Percentiles rank a stretch among this genome's conserved stretches.
phyloP scores from a whole-genome alignment of 2,113 vertebrate genomes.

The Pteropus alecto region DNA sequence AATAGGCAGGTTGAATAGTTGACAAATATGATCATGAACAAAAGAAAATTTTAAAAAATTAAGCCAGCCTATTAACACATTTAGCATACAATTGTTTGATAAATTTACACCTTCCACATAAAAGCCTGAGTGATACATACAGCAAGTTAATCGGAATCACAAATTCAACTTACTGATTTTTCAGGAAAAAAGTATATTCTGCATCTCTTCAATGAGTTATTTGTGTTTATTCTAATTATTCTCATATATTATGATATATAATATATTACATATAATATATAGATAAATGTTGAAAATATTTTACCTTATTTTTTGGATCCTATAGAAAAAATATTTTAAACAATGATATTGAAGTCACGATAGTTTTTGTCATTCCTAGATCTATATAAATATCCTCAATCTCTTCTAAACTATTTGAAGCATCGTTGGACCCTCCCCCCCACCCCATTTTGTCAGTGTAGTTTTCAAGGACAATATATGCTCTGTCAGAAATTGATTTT shows the following conservation, averaged over 20 bases:
- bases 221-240: background rate
- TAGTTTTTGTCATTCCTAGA: background rate
- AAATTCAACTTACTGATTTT: background rate
- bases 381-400: background rate
- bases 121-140: slow-evolving; percentile 62
- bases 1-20: slow-evolving; percentile 71
- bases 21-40: slow-evolving; percentile 72
- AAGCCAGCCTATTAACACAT: slow-evolving; percentile 61
- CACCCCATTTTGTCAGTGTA: background rate
- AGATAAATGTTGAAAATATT: background rate
- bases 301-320: background rate
- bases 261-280: background rate
- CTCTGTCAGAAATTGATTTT: background rate
- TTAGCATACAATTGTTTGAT: slow-evolving; percentile 73
- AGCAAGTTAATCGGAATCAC: slow-evolving; percentile 41
- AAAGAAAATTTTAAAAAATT: slow-evolving; percentile 76
- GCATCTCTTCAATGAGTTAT: background rate
- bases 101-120: slow-evolving; percentile 69
- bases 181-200: background rate
- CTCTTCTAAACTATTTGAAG: background rate
- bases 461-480: slow-evolving; percentile 62
- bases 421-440: background rate
- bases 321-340: background rate
- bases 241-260: background rate
- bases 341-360: background rate